Evolutionary conservation across 2,888 invertebrate genomes (phyloP).

Genomic region (Dione juno): DNA sequence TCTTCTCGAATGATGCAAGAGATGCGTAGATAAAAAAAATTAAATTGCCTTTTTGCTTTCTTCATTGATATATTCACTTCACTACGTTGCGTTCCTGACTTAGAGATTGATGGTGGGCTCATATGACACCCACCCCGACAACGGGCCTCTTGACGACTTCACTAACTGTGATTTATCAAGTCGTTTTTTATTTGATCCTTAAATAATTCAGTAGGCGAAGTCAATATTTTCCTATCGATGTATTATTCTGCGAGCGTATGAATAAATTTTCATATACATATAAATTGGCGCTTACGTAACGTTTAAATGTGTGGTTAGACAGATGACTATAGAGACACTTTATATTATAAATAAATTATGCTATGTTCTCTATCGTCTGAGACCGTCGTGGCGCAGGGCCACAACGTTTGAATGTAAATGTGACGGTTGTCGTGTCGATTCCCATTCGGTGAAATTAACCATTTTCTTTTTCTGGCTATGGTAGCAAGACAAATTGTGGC

Average conservation of each 20-base stretch:
- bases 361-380: too few species aligned
- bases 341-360: neutral
- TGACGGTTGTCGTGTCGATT: too few species aligned
- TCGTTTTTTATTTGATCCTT: constrained; percentile 68
- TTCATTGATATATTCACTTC: constrained; percentile 36
- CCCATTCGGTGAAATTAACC: too few species aligned
- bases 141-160: constrained; percentile 81
- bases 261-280: constrained; percentile 3
- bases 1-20: neutral
- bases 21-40: neutral
- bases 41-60: constrained; percentile 23
- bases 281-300: neutral
- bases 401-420: too few species aligned
- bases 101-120: constrained; percentile 79
- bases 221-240: constrained; percentile 20
- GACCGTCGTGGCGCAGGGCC: too few species aligned
- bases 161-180: constrained; percentile 80
- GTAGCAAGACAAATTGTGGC: too few species aligned
- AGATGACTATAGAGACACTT: neutral
- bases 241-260: constrained; percentile 10
- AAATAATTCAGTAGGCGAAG: constrained; percentile 42
- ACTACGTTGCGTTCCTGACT: constrained; percentile 39
- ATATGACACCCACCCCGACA: constrained; percentile 78
- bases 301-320: constrained; percentile 8
- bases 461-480: too few species aligned